Evolutionary conservation across 2,888 invertebrate genomes (phyloP).

Genomic region (Thelaira solivaga): DNA sequence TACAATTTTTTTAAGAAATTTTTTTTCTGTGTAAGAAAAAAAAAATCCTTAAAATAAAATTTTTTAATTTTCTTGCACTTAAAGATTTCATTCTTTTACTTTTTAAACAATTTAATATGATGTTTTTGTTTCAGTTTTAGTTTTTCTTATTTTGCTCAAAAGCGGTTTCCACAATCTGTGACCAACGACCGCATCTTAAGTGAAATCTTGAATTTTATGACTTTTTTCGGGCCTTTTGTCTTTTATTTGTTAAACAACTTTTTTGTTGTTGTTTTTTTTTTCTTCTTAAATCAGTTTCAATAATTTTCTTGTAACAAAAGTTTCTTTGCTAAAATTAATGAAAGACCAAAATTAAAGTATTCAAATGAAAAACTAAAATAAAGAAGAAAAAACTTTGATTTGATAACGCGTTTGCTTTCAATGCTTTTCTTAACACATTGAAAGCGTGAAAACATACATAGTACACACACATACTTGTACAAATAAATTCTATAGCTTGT

Average conservation of each 20-base stretch:
- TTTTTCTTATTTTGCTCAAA: neutral
- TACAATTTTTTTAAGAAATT: no score
- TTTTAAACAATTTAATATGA: no score
- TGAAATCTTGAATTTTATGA: constrained; percentile 55
- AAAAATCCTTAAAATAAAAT: no score
- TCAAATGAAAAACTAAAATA: constrained; percentile 33
- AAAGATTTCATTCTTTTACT: neutral
- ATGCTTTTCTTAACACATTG: constrained; percentile 57
- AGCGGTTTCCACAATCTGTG: constrained; percentile 25
- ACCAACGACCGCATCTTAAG: constrained; percentile 41
- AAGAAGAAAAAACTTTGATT: no score
- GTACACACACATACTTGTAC: no score
- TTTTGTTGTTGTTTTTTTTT: neutral
- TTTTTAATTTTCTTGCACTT: no score
- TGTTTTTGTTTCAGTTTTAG: neutral
- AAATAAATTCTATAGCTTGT: no score
- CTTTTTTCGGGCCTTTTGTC: constrained; percentile 21
- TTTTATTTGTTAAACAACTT: neutral
- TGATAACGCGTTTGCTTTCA: no score
- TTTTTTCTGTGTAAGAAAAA: no score
- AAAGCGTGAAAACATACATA: constrained; percentile 60
- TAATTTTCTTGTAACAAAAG: constrained; percentile 49
- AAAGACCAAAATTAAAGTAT: neutral
- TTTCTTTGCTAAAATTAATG: constrained; percentile 31
- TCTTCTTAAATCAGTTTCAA: constrained; percentile 1